Conservation (phyloP, 2,113 vertebrate genomes). For the Oxyruncus cristatus region DNA sequence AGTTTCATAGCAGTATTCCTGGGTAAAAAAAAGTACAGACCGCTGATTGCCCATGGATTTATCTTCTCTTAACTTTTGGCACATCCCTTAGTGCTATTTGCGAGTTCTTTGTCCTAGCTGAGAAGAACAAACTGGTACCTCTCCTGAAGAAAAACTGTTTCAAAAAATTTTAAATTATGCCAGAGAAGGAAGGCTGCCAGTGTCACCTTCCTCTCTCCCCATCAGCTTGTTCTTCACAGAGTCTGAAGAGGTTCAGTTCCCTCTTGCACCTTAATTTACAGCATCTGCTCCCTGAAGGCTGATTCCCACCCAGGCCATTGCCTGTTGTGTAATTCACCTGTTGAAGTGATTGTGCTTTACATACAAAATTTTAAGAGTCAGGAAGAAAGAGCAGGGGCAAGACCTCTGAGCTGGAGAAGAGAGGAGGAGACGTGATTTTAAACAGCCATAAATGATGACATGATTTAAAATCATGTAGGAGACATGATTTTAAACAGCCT, state of each 20-base stretch:
- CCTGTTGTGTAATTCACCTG: not conserved
- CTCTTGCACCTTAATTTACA: not conserved
- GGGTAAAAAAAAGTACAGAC: no score
- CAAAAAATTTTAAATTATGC: not conserved
- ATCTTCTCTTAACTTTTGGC: not conserved
- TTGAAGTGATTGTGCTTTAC: not conserved
- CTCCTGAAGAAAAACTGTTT: not conserved
- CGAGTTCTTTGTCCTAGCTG: not conserved
- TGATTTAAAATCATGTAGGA: not conserved
- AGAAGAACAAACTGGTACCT: not conserved
- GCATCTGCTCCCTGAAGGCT: not conserved
- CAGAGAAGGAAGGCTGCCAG: not conserved
- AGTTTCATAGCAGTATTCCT: not conserved
- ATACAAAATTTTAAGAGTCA: not conserved
- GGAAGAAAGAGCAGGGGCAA: not conserved
- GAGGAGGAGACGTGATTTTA: not conserved
- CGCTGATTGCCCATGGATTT: not conserved
- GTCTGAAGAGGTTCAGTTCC: not conserved
- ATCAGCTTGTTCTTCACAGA: not conserved
- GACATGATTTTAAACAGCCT: not conserved
- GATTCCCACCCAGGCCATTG: not conserved
- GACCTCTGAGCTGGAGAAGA: not conserved
- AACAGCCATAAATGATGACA: not conserved
- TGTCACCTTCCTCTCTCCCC: not conserved
- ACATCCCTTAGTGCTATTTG: not conserved